Percentiles rank a stretch among this genome's conserved stretches.
Conservation (phyloP, 2,113 vertebrate genomes). For the Leuciscus idus region DNA sequence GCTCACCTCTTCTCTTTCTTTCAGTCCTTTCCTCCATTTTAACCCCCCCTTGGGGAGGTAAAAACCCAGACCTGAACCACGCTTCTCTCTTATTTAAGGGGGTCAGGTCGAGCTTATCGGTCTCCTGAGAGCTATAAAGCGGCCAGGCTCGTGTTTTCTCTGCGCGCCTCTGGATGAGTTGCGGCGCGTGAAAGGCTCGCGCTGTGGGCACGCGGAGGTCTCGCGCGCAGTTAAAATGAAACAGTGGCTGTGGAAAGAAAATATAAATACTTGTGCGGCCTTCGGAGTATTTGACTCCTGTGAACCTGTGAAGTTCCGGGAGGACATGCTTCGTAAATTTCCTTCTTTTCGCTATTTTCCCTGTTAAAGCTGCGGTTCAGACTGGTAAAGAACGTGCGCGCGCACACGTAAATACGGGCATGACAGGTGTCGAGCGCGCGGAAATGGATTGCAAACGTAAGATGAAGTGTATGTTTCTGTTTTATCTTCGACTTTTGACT, state of each 20-base stretch:
- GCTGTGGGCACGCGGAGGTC: slow-evolving; percentile 69
- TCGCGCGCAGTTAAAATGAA: slow-evolving; percentile 62
- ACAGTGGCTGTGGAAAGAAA: slow-evolving; percentile 45
- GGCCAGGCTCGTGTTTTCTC: slow-evolving; percentile 69
- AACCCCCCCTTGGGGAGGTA: slow-evolving; percentile 48
- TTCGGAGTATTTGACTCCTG: slow-evolving; percentile 72
- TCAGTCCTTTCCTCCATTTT: slow-evolving; percentile 34
- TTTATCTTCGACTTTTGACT: not conserved
- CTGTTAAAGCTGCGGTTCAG: slow-evolving; percentile 59
- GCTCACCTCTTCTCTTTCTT: slow-evolving; percentile 39
- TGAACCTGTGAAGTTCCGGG: slow-evolving; percentile 63
- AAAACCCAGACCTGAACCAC: slow-evolving; percentile 57
- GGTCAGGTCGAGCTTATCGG: slow-evolving; percentile 50
- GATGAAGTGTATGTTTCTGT: slow-evolving; percentile 24
- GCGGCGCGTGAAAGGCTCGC: slow-evolving; percentile 68
- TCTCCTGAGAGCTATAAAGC: slow-evolving; percentile 65
- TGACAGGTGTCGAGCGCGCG: slow-evolving; percentile 75
- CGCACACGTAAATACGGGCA: slow-evolving; percentile 59
- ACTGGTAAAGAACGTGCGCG: slow-evolving; percentile 63
- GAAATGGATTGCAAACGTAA: slow-evolving; percentile 57
- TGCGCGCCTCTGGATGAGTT: slow-evolving; percentile 67
- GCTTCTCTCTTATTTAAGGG: slow-evolving; percentile 54
- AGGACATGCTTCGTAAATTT: slow-evolving; percentile 73
- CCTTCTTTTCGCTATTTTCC: slow-evolving; percentile 58
- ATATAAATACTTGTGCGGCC: slow-evolving; percentile 63